These are phyloP conservation scores for Yponomeuta plumbellus DNA, from an alignment of 2,888 invertebrate genomes.

Conservation along the genomic window DNA sequence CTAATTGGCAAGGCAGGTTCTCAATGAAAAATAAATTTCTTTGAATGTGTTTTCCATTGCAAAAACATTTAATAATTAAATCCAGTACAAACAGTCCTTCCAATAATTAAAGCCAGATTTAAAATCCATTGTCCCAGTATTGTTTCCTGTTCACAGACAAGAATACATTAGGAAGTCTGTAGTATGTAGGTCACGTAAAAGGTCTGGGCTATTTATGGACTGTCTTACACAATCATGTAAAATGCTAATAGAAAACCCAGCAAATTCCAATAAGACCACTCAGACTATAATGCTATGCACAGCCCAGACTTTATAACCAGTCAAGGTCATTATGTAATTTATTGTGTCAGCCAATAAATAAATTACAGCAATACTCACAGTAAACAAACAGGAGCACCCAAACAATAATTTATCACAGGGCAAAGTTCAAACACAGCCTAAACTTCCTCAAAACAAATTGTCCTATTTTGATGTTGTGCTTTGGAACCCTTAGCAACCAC, in stretches of 20 bases:
- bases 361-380: conserved; percentile 30
- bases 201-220: conserved; percentile 50
- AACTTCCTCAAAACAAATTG: neutral
- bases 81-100: no score
- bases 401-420: conserved; percentile 22
- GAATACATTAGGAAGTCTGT: conserved; percentile 43
- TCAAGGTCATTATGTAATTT: conserved; percentile 16
- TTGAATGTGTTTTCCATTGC: no score
- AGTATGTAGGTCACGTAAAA: conserved; percentile 52
- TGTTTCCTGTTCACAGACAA: neutral
- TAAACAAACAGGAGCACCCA: conserved; percentile 25
- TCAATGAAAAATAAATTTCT: no score
- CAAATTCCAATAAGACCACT: neutral
- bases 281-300: neutral
- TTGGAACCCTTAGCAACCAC: conserved; percentile 49
- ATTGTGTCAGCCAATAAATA: neutral
- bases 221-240: conserved; percentile 22
- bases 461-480: conserved; percentile 39
- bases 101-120: neutral
- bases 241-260: neutral
- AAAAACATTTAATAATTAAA: neutral
- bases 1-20: no score
- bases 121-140: neutral
- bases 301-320: neutral
- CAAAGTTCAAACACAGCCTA: conserved; percentile 29